A percentile compares a stretch with the other conserved stretches of the same genome.
Evolutionary conservation across 2,888 invertebrate genomes (phyloP).

Genomic region (Dorcus parallelipipedus): DNA sequence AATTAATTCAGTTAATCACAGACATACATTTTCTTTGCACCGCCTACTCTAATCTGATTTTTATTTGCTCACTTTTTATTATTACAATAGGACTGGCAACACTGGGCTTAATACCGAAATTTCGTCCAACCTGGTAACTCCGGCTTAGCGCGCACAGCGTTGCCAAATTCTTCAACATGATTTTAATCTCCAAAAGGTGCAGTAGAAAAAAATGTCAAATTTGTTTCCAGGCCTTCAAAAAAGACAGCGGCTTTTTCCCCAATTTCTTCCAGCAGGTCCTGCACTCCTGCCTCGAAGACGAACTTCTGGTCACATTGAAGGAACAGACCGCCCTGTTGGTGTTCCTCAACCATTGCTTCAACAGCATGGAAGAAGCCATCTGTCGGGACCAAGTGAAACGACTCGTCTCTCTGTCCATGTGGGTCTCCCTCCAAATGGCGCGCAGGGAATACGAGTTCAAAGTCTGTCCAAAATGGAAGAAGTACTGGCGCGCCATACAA

Average conservation of each 20-base stretch:
- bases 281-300: constrained; percentile 66
- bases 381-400: constrained; percentile 87
- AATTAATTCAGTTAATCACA: no score
- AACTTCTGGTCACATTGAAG: constrained; percentile 52
- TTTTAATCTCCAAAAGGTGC: not conserved
- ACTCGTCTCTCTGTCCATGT: constrained; percentile 89
- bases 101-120: no score
- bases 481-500: constrained; percentile 86
- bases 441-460: constrained; percentile 84
- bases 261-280: constrained; percentile 81
- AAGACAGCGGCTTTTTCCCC: constrained; percentile 71
- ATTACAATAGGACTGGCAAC: no score
- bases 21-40: no score
- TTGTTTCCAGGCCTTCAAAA: constrained; percentile 61
- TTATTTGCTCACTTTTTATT: no score
- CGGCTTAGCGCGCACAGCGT: no score
- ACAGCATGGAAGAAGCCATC: constrained; percentile 93
- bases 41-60: no score
- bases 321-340: constrained; percentile 88
- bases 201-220: not conserved
- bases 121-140: no score
- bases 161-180: not conserved
- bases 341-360: constrained; percentile 95
- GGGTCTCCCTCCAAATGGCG: constrained; percentile 82
- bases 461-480: constrained; percentile 83